Evolutionary conservation across 1,140 invertebrate species (phyloP), one percentile per base, ranked within the genome.

Genomic region (Polypedilum vanderplanki): DNA sequence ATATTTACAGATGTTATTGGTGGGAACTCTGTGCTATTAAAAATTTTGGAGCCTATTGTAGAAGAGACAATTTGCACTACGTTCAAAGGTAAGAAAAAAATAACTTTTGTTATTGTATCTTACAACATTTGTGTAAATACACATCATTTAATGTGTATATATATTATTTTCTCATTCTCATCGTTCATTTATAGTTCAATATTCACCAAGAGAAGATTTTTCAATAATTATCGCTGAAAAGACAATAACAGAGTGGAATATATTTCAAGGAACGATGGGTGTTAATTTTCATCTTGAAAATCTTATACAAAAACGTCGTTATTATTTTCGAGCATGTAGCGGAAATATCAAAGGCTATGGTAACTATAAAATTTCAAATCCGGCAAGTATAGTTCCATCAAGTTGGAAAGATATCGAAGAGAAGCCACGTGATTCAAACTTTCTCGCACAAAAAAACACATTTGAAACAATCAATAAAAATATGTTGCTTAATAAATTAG

Each of bases 261-360:
- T 80, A 76, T 86, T 85, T 78, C 87, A 87, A 79, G 86, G 82
- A 40, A 83, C 83, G 5, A 79, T 90, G 76, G 84, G 85, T 20
- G 88, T 91, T 1, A 86, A 87, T 74, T 86, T 88, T 41, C 86
- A 89, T 77, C 88, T 94, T 64, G 83, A 88, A 1, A 90, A 93
- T 46, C 83, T 98, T 41, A 89, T 87, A 2, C 90, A 94, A 76
- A 94, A 94, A 7, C 87, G 90, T 33, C 87, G 89, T 75, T 98
- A 97, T 83, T 95, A 91, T 82, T 94, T 98, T 79, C 86, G 95
- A 74, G 93, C 93, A 0, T 87, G 90, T 18, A 90, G 90, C 75
- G 93, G 95, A 73, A 98, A 98, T 82, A 85, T 96, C n/a, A 94
- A 93, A 80, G 96, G 95, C 12, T 98, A 90, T 85, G 93, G 95